These are phyloP conservation scores for Colletes collaris DNA, from an alignment of 2,888 invertebrate species.

Conservation along the genomic window DNA sequence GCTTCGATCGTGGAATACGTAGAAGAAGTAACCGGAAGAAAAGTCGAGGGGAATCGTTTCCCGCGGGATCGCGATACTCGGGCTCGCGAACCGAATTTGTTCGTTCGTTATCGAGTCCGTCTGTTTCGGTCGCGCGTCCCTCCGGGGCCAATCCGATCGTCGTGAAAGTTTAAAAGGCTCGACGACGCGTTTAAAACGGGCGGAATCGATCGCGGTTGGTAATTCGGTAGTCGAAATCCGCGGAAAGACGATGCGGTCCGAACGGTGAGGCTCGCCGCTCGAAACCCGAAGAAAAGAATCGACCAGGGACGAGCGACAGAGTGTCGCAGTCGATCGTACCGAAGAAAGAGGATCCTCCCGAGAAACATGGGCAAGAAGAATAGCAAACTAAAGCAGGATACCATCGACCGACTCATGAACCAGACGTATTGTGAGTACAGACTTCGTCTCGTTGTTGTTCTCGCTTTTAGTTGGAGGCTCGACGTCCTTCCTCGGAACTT, in stretches of 20 bases:
- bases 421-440: conserved; percentile 95
- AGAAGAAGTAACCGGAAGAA: not conserved
- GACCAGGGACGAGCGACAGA: not conserved
- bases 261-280: conserved; percentile 42
- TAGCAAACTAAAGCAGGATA: conserved; percentile 97
- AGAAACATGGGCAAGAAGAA: conserved; percentile 96
- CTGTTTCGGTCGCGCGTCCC: not conserved
- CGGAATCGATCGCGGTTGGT: not conserved
- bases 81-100: too few species aligned
- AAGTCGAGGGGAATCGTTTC: not conserved
- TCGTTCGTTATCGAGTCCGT: not conserved
- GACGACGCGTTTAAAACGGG: not conserved
- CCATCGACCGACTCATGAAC: conserved; percentile 94
- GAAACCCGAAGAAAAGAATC: not conserved
- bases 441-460: not conserved
- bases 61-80: too few species aligned
- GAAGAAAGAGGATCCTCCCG: conserved; percentile 7
- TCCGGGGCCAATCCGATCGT: too few species aligned
- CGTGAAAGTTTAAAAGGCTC: not conserved
- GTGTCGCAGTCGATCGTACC: conserved; percentile 16
- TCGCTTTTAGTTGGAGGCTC: not conserved
- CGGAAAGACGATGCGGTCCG: conserved; percentile 28
- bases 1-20: not conserved
- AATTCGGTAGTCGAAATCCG: not conserved
- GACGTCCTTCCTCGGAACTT: not conserved